Conservation (phyloP, 2,797 vertebrate species). For the Tapirus indicus region DNA sequence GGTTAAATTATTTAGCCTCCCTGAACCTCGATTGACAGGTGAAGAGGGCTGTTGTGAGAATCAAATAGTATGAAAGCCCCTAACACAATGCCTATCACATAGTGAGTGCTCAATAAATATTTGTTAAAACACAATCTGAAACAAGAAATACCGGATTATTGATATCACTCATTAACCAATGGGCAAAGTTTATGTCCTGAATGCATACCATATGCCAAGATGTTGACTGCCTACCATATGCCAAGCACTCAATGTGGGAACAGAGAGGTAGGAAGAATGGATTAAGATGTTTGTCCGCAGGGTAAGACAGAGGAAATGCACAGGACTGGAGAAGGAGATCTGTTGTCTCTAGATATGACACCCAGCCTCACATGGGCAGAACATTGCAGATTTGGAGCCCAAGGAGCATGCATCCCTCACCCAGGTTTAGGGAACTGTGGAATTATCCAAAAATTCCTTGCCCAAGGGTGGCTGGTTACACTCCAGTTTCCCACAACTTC, state of each 20-base stretch:
- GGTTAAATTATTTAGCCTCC: neutral
- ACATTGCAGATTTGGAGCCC: neutral
- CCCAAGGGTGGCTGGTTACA: neutral
- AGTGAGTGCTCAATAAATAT: neutral
- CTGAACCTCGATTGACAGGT: neutral
- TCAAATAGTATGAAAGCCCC: neutral
- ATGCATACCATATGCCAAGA: neutral
- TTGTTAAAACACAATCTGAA: neutral
- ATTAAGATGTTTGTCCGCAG: neutral
- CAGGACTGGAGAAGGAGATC: neutral
- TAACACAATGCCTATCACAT: neutral
- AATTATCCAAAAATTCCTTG: neutral
- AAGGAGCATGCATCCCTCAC: rapidly evolving
- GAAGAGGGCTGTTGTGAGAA: neutral
- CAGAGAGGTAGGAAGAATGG: neutral
- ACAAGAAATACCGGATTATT: neutral
- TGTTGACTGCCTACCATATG: neutral
- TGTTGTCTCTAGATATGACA: neutral
- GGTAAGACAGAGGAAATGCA: neutral
- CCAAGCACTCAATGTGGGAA: neutral
- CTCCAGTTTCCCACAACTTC: neutral
- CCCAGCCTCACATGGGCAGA: too few relatives aligned
- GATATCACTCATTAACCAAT: neutral
- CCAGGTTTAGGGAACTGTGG: too few relatives aligned
- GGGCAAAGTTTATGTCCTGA: neutral